These are phyloP conservation scores for Brachirus orientalis DNA, from an alignment of 2,113 vertebrate genomes.

Conservation along the genomic window DNA sequence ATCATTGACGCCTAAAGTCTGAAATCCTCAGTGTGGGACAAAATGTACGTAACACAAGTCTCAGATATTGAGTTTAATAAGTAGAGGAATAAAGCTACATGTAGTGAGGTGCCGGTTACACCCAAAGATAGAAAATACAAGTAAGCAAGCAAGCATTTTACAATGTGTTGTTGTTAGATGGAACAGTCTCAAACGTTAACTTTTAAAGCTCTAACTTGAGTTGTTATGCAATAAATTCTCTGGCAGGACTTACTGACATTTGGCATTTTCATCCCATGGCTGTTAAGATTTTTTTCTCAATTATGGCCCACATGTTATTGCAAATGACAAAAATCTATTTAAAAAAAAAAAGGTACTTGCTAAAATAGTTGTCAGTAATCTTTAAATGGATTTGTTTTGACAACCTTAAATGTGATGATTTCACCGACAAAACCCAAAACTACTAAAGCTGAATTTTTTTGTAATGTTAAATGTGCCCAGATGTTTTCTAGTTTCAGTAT, in stretches of 20 bases:
- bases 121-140: not conserved
- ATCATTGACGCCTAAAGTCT: not conserved
- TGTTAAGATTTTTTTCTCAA: not conserved
- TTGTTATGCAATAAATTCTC: constrained; percentile 14
- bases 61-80: too few species aligned
- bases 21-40: not conserved
- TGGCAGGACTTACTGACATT: not conserved
- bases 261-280: not conserved
- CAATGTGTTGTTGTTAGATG: not conserved
- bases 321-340: not conserved
- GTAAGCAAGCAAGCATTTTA: not conserved
- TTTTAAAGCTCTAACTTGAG: constrained; percentile 1
- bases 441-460: not conserved
- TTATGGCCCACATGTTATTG: not conserved
- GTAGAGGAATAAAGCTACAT: not conserved
- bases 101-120: not conserved
- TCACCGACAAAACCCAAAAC: not conserved
- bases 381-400: not conserved
- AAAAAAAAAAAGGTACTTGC: not conserved
- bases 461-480: not conserved
- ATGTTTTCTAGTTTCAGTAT: not conserved
- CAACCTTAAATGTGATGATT: not conserved
- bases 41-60: not conserved
- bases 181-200: constrained; percentile 4
- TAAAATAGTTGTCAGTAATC: not conserved